Evolutionary conservation across 2,888 invertebrate species (phyloP).

Genomic region (Pecten maximus): DNA sequence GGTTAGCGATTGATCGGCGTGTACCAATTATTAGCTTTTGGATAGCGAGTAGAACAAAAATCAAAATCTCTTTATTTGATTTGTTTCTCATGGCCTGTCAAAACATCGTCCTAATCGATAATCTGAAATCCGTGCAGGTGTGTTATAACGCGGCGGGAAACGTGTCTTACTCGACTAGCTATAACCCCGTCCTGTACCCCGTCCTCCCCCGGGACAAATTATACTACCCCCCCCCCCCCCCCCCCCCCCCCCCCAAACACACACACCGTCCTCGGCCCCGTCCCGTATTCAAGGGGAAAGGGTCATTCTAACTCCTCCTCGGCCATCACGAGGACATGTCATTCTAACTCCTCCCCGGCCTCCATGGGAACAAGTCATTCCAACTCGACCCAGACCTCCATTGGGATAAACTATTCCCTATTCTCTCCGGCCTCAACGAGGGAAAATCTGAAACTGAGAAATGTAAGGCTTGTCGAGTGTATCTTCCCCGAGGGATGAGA

Average conservation of each 20-base stretch:
- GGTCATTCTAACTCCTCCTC: too few relatives aligned
- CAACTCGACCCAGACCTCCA: background rate
- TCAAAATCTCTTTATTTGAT: conserved; percentile 46
- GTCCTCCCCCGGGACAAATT: background rate
- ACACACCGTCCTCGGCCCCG: too few relatives aligned
- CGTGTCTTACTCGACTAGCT: background rate
- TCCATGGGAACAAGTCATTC: background rate
- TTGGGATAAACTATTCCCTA: too few relatives aligned
- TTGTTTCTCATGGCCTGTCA: conserved; percentile 47
- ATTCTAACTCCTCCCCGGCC: background rate
- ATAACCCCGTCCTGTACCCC: too few relatives aligned
- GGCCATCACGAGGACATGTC: too few relatives aligned
- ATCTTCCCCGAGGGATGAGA: too few relatives aligned
- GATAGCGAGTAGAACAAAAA: conserved; percentile 33
- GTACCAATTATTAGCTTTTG: conserved; percentile 33
- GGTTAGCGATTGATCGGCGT: background rate
- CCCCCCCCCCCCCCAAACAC: too few relatives aligned
- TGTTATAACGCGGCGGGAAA: background rate
- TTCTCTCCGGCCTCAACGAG: too few relatives aligned
- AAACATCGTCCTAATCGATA: conserved; percentile 49
- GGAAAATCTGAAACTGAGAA: too few relatives aligned
- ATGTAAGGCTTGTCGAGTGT: too few relatives aligned
- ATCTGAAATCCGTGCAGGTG: conserved; percentile 35
- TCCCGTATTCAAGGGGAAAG: too few relatives aligned
- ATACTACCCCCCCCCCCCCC: too few relatives aligned